Percentiles rank a stretch among this genome's conserved stretches.
Conservation (phyloP, 2,888 invertebrate species). For the Stratiomys singularior region DNA sequence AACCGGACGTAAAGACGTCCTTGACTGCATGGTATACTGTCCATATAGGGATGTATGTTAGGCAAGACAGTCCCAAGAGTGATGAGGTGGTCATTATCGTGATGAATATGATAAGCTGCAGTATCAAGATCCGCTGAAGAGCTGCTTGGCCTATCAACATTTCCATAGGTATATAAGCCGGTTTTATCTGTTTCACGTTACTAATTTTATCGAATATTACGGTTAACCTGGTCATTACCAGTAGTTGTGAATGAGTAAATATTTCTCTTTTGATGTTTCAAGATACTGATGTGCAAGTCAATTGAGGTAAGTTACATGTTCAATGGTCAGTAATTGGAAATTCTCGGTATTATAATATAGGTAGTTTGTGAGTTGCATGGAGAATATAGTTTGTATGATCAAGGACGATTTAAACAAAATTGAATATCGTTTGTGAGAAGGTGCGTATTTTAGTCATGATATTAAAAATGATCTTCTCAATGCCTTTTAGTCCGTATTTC, state of each 20-base stretch:
- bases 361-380: too few species aligned
- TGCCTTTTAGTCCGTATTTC: too few species aligned
- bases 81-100: background rate
- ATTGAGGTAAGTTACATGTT: background rate
- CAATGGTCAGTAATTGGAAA: background rate
- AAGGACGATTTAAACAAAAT: too few species aligned
- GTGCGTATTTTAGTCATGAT: too few species aligned
- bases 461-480: too few species aligned
- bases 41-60: background rate
- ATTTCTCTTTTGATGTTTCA: background rate
- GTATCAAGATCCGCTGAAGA: too few species aligned
- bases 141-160: background rate
- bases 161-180: background rate
- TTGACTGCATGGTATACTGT: background rate
- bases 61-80: background rate
- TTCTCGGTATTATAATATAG: background rate
- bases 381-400: too few species aligned
- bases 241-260: background rate
- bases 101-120: background rate
- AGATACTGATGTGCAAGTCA: background rate
- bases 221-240: constrained; percentile 8
- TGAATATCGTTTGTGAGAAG: too few species aligned
- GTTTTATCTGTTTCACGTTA: background rate
- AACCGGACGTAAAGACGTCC: constrained; percentile 9
- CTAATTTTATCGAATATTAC: constrained; percentile 23